These are phyloP conservation scores for Plecturocebus donacophilus DNA, from an alignment of 2,113 vertebrate genomes.

Conservation along the genomic window DNA sequence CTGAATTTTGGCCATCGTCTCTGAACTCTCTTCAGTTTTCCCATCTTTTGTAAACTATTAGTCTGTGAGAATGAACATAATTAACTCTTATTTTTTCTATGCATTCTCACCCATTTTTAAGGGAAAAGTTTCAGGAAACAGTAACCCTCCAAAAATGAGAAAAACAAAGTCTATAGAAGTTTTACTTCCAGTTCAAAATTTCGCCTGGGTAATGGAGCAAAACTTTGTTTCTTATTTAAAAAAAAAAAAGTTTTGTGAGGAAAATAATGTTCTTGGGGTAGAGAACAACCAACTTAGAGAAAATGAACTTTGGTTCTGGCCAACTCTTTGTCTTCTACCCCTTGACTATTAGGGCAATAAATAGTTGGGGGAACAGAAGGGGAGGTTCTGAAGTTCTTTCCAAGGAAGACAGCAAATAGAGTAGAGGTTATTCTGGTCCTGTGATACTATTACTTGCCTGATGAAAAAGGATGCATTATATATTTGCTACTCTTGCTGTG, in stretches of 20 bases:
- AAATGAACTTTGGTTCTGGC: neutral
- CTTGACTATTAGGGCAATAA: neutral
- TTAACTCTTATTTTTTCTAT: conserved; percentile 3
- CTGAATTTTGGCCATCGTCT: neutral
- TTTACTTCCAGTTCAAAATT: neutral
- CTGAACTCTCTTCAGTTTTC: neutral
- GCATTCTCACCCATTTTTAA: neutral
- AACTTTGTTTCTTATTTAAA: no score
- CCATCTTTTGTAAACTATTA: neutral
- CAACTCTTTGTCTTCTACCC: neutral
- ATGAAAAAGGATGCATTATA: neutral
- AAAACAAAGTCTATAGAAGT: neutral
- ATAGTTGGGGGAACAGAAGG: neutral
- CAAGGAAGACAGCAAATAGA: neutral
- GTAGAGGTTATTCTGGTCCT: neutral
- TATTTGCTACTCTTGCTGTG: neutral
- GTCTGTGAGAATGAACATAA: neutral
- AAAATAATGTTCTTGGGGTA: neutral
- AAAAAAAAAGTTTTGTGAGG: neutral
- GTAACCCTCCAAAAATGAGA: neutral
- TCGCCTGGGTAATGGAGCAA: neutral
- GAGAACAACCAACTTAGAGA: neutral
- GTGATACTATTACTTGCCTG: neutral
- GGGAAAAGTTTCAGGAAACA: neutral
- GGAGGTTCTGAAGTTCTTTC: neutral